Evolutionary conservation across 2,888 invertebrate genomes (phyloP).

Genomic region (Euphydryas editha): DNA sequence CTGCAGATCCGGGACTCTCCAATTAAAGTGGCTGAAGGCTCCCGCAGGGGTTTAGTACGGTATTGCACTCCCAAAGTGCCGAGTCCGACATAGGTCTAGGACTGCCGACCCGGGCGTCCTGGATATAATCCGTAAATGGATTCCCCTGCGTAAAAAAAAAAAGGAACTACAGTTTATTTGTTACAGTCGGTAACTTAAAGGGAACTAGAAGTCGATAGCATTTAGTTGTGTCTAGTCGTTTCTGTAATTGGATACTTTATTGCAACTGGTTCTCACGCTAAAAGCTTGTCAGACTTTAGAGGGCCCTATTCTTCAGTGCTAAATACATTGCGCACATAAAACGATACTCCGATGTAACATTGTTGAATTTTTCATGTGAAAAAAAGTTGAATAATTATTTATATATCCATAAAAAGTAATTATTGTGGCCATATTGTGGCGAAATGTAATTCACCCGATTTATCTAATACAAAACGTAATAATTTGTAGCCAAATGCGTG

Average conservation of each 20-base stretch:
- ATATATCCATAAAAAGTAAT: no score
- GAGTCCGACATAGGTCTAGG: no score
- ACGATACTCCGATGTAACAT: conserved; percentile 7
- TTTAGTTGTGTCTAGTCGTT: conserved; percentile 38
- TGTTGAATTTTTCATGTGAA: neutral
- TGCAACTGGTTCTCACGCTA: conserved; percentile 56
- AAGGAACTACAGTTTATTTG: no score
- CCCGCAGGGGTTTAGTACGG: no score
- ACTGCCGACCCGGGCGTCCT: no score
- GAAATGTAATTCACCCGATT: neutral
- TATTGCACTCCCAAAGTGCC: no score
- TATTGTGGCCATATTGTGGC: neutral
- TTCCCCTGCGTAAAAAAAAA: no score
- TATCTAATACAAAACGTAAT: conserved; percentile 6
- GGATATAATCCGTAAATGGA: no score
- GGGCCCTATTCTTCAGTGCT: conserved; percentile 23
- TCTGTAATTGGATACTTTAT: conserved; percentile 49
- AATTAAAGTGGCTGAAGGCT: no score
- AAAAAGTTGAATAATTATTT: neutral
- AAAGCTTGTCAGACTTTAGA: conserved; percentile 28
- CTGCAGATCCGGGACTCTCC: no score
- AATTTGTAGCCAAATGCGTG: conserved; percentile 7
- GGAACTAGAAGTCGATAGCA: conserved; percentile 12
- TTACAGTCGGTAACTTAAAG: conserved; percentile 1
- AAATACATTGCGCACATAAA: conserved; percentile 22